Percentiles rank a stretch among this genome's conserved stretches.
Evolutionary conservation across 2,113 vertebrate genomes (phyloP).

Genomic region (Lophochroa leadbeateri): DNA sequence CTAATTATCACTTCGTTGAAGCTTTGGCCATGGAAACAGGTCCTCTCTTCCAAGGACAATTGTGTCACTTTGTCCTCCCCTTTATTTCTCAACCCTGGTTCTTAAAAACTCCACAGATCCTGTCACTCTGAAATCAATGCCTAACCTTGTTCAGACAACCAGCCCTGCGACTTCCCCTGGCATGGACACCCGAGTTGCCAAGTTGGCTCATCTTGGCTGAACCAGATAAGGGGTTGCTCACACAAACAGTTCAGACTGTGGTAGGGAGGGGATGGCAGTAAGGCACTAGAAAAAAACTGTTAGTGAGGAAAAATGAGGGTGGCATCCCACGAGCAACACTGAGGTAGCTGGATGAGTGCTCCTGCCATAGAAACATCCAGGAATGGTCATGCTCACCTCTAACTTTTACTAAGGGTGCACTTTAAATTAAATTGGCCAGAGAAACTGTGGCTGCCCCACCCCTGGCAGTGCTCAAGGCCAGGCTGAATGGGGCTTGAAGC

Average conservation of each 20-base stretch:
- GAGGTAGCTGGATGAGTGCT: neutral
- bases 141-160: neutral
- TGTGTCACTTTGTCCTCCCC: accelerated
- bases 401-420: neutral
- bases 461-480: neutral
- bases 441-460: neutral
- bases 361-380: neutral
- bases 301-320: neutral
- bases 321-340: neutral
- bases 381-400: neutral
- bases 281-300: neutral
- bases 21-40: neutral
- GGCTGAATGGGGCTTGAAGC: neutral
- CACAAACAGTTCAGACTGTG: neutral
- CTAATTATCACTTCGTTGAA: neutral
- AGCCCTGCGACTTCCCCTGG: neutral
- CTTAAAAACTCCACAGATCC: neutral
- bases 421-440: neutral
- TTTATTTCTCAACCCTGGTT: neutral
- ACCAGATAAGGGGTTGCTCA: neutral
- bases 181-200: neutral
- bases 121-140: neutral
- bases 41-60: neutral
- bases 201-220: neutral
- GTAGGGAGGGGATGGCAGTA: neutral